A percentile compares a stretch with the other conserved stretches of the same genome.
phyloP scores from a whole-genome alignment of 2,888 invertebrate species.

The Parasteatoda lunata region DNA sequence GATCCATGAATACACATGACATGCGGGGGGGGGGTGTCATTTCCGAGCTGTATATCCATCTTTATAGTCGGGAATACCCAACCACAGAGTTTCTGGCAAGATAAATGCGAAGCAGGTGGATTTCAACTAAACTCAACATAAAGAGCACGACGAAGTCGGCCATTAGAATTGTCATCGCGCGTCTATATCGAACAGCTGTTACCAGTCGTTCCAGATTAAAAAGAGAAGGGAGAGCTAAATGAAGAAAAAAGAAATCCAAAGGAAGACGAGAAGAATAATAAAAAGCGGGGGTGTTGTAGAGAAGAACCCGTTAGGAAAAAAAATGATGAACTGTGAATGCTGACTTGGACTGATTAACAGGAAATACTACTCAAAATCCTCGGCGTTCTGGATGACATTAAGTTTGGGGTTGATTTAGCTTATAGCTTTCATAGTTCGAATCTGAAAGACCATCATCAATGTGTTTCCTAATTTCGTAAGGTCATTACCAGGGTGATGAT shows the following conservation, averaged over 20 bases:
- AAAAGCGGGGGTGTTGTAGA: constrained; percentile 48
- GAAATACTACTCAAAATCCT: constrained; percentile 64
- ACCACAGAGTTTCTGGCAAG: constrained; percentile 20
- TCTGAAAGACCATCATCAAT: constrained; percentile 56
- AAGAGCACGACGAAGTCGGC: constrained; percentile 48
- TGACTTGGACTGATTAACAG: constrained; percentile 67
- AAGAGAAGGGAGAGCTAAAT: constrained; percentile 33
- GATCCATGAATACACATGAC: no score
- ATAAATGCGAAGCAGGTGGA: constrained; percentile 67
- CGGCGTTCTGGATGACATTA: constrained; percentile 57
- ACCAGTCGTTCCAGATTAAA: constrained; percentile 61
- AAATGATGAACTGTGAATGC: constrained; percentile 57
- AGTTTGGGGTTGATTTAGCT: constrained; percentile 58
- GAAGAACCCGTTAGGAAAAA: constrained; percentile 58
- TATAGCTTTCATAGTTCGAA: constrained; percentile 26
- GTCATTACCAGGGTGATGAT: constrained; percentile 57
- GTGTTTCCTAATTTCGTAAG: constrained; percentile 63
- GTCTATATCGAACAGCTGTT: constrained; percentile 68
- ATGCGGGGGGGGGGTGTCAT: no score
- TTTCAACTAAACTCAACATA: constrained; percentile 52
- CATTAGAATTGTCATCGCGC: constrained; percentile 68
- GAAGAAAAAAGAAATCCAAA: constrained; percentile 25
- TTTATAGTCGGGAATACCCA: background rate
- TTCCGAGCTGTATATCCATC: constrained; percentile 10
- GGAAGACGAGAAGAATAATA: constrained; percentile 9